Percentiles rank a stretch among this genome's conserved stretches.
Evolutionary conservation across 2,888 invertebrate species (phyloP).

Genomic region (Dioctria linearis): DNA sequence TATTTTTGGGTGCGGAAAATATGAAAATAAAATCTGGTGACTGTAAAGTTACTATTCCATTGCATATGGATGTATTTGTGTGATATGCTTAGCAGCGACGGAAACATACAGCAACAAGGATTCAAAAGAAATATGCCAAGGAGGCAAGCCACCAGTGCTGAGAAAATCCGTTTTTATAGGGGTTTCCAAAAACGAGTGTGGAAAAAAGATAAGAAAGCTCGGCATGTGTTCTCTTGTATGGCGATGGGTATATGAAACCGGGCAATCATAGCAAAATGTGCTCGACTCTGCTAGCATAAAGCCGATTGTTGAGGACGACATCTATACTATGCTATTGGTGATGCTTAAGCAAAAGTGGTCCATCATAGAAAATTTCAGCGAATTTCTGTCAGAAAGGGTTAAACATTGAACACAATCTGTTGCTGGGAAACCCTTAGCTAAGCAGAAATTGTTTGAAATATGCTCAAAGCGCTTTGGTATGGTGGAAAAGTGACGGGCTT

Average conservation of each 20-base stretch:
- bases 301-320: conserved; percentile 34
- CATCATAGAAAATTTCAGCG: conserved; percentile 27
- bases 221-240: conserved; percentile 55
- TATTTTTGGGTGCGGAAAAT: conserved; percentile 56
- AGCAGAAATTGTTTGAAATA: conserved; percentile 50
- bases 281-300: neutral
- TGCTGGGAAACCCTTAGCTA: conserved; percentile 35
- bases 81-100: conserved; percentile 30
- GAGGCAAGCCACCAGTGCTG: neutral
- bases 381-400: conserved; percentile 47
- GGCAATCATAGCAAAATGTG: neutral
- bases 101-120: conserved; percentile 50
- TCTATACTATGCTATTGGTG: neutral
- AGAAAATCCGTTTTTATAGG: conserved; percentile 40
- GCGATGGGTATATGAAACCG: neutral
- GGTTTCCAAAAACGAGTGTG: conserved; percentile 48
- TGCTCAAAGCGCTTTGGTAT: conserved; percentile 41
- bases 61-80: conserved; percentile 56
- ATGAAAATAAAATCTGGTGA: conserved; percentile 58
- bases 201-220: conserved; percentile 55
- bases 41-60: conserved; percentile 41
- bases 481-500: neutral
- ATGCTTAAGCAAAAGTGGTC: conserved; percentile 21
- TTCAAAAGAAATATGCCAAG: conserved; percentile 49
- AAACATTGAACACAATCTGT: conserved; percentile 58